Base-by-base conservation (phyloP, 2,113 vertebrate genomes). In the Brachionichthys hirsutus region DNA sequence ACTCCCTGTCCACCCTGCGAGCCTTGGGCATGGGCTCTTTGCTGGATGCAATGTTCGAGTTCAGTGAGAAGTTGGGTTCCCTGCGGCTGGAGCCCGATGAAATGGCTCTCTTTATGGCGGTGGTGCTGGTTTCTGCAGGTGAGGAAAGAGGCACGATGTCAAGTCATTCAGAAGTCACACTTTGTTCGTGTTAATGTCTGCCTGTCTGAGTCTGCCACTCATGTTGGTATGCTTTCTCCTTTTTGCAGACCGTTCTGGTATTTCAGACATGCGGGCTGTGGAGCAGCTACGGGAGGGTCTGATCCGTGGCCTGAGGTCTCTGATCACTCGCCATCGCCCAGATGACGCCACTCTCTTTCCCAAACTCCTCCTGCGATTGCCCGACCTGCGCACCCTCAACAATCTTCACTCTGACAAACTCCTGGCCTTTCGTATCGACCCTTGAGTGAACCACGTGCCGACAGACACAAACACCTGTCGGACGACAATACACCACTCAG, bases 101-200 rank as follows among this genome's bases (percentile, higher is more conserved):
- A 67, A 92, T 92, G 90, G 92, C 90, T 1, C 91, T 93, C 49
- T 93, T 93, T 73, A 92, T 92, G 91, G 91, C 91, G 14, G 90
- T 93, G 69, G 91, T 93, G 69, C 81, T 93, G 73, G 87, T 93
- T 30, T 93, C 92, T 75, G 91, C 92, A 85, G 92, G 92, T 93
- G 41, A 89, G 80, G 89, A 78, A 7, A 59, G 6, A 14, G 53
- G 2, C 12, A 52, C 1, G 11, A 24, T 67, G 61, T 24, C 16
- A 66, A 50, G 4, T 20, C 47, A 12, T 52, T 54, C 9, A 2
- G 35, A 20, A 48, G 11, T 1, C 4, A 42, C 20, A 55, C 8
- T 47, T 42, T 41, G n/a, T 53, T 16, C 14, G 45, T 44, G 7
- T 1, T 19, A n/a, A 14, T 18, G 43, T 55, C 11, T 47, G 22